Percentiles rank a stretch among this genome's conserved stretches.
Evolutionary conservation across 2,797 vertebrate species (phyloP).

Genomic region (Hydrocynus forskahlii): DNA sequence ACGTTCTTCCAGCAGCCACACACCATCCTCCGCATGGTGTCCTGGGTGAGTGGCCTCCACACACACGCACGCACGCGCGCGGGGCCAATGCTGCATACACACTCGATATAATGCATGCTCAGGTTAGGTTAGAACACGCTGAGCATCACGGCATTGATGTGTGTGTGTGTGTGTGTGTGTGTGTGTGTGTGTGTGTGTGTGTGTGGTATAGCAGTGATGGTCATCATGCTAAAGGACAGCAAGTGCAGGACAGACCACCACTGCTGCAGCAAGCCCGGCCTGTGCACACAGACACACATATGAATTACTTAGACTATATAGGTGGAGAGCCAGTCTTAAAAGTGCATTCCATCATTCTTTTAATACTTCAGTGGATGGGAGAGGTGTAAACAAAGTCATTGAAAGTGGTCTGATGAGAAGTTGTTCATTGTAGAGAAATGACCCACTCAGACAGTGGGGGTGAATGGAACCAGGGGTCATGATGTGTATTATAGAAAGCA

Average conservation of each 20-base stretch:
- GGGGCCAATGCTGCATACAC: too few relatives aligned
- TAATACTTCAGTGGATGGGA: too few relatives aligned
- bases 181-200: conserved; percentile 43
- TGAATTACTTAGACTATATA: too few relatives aligned
- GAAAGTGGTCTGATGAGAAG: neutral
- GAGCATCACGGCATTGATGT: neutral
- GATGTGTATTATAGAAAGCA: too few relatives aligned
- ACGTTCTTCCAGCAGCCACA: conserved; percentile 92
- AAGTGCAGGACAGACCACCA: neutral
- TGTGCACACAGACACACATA: neutral
- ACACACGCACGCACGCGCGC: neutral
- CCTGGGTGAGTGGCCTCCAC: conserved; percentile 75
- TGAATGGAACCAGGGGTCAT: neutral
- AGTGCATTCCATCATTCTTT: neutral
- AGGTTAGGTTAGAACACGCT: too few relatives aligned
- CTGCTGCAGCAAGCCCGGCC: neutral
- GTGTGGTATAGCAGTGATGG: neutral
- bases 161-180: neutral
- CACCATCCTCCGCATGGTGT: conserved; percentile 89
- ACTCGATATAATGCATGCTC: neutral
- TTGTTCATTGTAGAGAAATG: neutral
- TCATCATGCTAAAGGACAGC: neutral
- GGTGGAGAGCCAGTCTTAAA: neutral
- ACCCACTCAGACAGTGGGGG: neutral
- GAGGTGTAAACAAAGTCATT: too few relatives aligned